These are phyloP conservation scores for Epirrhoe tristata DNA, from an alignment of 2,888 invertebrate species.

Conservation along the genomic window DNA sequence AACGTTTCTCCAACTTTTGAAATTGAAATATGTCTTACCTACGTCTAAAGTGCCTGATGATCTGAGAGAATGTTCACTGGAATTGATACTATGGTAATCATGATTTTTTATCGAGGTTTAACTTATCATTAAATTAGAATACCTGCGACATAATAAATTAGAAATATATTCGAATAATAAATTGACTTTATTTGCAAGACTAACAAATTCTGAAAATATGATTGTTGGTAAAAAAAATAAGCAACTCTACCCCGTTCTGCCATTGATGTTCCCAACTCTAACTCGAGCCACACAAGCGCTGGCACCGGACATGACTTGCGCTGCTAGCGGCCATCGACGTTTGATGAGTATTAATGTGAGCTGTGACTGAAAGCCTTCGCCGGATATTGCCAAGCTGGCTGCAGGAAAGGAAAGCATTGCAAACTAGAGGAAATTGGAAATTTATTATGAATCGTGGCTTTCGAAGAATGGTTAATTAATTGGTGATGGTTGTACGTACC, in stretches of 20 bases:
- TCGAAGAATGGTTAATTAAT: conserved; percentile 22
- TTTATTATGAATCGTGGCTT: conserved; percentile 28
- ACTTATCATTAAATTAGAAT: too few species aligned
- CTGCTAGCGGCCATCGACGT: conserved; percentile 49
- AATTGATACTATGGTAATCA: too few species aligned
- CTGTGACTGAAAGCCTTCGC: conserved; percentile 68
- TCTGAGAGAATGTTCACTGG: too few species aligned
- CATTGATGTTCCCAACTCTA: conserved; percentile 5
- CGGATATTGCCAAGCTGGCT: conserved; percentile 66
- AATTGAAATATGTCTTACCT: too few species aligned
- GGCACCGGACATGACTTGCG: conserved; percentile 56
- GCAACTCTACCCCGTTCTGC: background rate
- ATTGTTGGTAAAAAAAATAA: too few species aligned
- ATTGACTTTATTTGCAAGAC: too few species aligned
- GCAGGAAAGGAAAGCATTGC: conserved; percentile 58
- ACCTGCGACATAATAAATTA: too few species aligned
- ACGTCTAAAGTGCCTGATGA: too few species aligned
- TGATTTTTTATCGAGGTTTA: too few species aligned
- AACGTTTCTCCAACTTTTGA: too few species aligned
- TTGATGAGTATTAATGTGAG: conserved; percentile 51
- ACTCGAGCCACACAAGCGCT: conserved; percentile 26
- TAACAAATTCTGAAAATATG: too few species aligned
- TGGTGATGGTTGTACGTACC: background rate
- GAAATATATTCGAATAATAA: too few species aligned
- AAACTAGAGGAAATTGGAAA: conserved; percentile 64